Evolutionary conservation across 1,140 invertebrate genomes (phyloP), one percentile per base, ranked within the genome.

Genomic region (Drosophila sturtevanti): DNA sequence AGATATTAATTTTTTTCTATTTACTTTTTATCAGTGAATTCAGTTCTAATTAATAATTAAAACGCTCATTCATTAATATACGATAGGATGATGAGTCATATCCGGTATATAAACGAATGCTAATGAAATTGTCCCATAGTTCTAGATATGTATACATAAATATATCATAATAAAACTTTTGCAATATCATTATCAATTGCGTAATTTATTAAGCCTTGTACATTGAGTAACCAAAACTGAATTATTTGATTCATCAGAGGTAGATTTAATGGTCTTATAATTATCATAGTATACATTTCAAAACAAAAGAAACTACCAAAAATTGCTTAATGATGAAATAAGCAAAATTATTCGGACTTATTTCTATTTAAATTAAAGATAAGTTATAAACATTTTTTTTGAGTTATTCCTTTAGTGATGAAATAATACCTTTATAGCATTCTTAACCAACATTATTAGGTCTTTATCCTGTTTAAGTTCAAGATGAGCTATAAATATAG

Each of bases 11-110:
- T 37, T 18, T 18, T 64, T 70, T 38, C 58, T 21, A 55, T 70
- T 35, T 62, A 65, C 56, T 37, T 74, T 31, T 85, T 63, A 68
- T 76, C 73, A 52, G 63, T 37, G 22, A 52, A 41, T 71, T 72
- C 21, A 62, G 63, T 55, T 52, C 58, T 71, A 81, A 81, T 81
- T 85, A 76, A 78, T 85, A 86, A 85, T 85, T 86, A 76, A 68
- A 86, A 55, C 58, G 74, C 81, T 87, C 74, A 27, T 86, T 85
- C 64, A 81, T 78, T 71, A 18, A 14, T 58, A 51, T 38, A 56
- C 34, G 55, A 38, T 72, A 79, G 1, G 38, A 24, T 14, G 18
- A 18, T 81, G 81, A 85, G 56, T 77, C 81, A 85, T 54, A 58
- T 85, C 81, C 81, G 73, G 63, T 48, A 63, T 65, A 72, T 72